Conservation (phyloP, 2,113 vertebrate genomes). For the Anser brachyrhynchus region DNA sequence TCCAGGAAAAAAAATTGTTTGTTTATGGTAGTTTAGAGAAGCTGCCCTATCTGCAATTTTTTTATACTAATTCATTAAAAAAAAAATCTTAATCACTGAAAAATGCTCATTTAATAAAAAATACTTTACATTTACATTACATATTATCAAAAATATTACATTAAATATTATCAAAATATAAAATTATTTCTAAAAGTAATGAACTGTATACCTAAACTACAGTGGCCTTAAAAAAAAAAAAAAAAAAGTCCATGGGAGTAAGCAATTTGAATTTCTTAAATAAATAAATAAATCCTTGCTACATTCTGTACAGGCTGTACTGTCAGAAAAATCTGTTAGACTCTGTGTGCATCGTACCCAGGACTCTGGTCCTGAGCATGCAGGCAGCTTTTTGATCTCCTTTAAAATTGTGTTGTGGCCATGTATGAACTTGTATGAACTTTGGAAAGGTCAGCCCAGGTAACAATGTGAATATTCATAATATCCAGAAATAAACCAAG, state of each 20-base stretch:
- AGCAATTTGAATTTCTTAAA: neutral
- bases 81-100: neutral
- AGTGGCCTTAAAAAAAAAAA: neutral
- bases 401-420: neutral
- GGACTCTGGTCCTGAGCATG: neutral
- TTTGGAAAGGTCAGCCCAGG: neutral
- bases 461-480: neutral
- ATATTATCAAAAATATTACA: neutral
- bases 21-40: neutral
- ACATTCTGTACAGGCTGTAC: neutral
- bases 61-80: neutral
- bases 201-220: neutral
- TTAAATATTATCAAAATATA: neutral
- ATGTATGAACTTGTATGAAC: neutral
- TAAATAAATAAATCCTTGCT: neutral
- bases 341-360: accelerated
- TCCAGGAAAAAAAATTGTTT: neutral
- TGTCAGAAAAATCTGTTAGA: neutral
- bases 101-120: neutral
- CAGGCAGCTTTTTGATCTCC: neutral
- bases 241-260: no score
- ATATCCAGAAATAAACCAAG: neutral
- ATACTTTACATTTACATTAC: no score
- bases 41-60: neutral
- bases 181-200: neutral